Percentiles rank a stretch among this genome's conserved stretches.
Evolutionary conservation across 1,140 invertebrate genomes (phyloP).

Genomic region (Anadara kagoshimensis): DNA sequence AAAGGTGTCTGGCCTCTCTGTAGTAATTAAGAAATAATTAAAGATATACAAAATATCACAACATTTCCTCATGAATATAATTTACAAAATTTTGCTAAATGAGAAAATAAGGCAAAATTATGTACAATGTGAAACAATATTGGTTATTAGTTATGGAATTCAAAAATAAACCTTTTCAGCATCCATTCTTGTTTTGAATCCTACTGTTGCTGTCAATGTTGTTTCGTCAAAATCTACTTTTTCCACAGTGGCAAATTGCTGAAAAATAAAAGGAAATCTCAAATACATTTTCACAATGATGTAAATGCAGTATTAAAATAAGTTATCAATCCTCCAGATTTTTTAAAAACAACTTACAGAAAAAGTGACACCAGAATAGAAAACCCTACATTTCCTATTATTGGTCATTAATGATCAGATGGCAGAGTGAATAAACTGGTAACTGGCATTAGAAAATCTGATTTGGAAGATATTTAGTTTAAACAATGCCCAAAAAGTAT

Average conservation of each 20-base stretch:
- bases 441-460: neutral
- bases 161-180: slow-evolving; percentile 78
- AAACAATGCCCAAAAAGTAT: neutral
- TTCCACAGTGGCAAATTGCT: slow-evolving; percentile 84
- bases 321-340: neutral
- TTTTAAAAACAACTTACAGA: slow-evolving; percentile 15
- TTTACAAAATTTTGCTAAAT: neutral
- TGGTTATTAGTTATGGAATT: slow-evolving; percentile 72
- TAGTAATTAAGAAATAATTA: too few relatives aligned
- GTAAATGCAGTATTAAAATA: neutral
- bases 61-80: neutral
- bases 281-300: neutral
- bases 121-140: slow-evolving; percentile 75
- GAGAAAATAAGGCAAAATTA: neutral
- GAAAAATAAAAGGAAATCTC: slow-evolving; percentile 46
- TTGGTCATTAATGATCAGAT: too few relatives aligned
- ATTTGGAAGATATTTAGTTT: too few relatives aligned
- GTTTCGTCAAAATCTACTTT: slow-evolving; percentile 81
- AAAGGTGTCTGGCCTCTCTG: too few relatives aligned
- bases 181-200: slow-evolving; percentile 83
- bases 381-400: neutral
- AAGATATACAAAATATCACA: neutral
- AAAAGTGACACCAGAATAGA: neutral
- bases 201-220: slow-evolving; percentile 81
- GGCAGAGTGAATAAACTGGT: neutral